Conservation (phyloP, 2,888 invertebrate species). For the Lasius platythorax region DNA sequence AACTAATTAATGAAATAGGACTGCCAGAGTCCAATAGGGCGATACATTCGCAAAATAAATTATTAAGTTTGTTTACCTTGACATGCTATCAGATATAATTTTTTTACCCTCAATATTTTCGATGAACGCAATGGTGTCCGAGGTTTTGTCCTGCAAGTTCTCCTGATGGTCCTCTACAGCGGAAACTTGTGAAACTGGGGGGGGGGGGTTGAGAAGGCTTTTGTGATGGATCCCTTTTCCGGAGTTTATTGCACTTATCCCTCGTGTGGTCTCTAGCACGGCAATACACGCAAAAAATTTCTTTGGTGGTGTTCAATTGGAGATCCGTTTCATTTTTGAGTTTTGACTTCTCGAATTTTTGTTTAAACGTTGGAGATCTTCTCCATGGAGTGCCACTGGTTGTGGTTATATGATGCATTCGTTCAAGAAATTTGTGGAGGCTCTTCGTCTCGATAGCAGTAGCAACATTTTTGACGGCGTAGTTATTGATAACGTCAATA, state of each 20-base stretch:
- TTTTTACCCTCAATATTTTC: too few relatives aligned
- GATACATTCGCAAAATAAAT: too few relatives aligned
- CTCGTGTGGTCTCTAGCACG: rapidly evolving
- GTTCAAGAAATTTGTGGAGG: not conserved
- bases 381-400: not conserved
- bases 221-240: not conserved
- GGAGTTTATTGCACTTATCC: not conserved
- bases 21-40: too few relatives aligned
- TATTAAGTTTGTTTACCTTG: too few relatives aligned
- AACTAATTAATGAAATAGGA: too few relatives aligned
- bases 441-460: too few relatives aligned
- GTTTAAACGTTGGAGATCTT: not conserved
- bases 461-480: not conserved
- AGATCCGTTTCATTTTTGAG: not conserved
- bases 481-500: not conserved
- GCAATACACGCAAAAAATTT: not conserved
- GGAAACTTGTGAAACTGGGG: too few relatives aligned
- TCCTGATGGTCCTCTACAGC: too few relatives aligned
- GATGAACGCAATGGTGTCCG: too few relatives aligned
- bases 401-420: not conserved
- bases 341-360: not conserved
- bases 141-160: too few relatives aligned
- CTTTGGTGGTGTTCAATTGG: not conserved
- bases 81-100: too few relatives aligned
- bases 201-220: too few relatives aligned